Percentiles rank a stretch among this genome's conserved stretches.
phyloP scores from a whole-genome alignment of 1,140 invertebrate genomes.

The Luehdorfia chinensis region DNA sequence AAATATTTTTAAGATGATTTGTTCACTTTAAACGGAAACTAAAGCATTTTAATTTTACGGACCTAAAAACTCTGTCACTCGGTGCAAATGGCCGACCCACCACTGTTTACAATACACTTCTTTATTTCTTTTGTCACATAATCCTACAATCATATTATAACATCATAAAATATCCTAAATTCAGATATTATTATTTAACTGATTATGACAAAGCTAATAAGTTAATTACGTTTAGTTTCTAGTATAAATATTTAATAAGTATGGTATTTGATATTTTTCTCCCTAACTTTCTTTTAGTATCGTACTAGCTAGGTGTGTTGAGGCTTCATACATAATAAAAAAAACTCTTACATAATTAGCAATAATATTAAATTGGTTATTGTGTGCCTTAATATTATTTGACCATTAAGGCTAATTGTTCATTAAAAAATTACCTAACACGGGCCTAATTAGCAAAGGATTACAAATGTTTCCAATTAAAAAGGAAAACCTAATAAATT shows the following conservation, averaged over 20 bases:
- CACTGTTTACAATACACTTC: conserved; percentile 70
- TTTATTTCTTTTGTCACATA: conserved; percentile 36
- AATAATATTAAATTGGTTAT: neutral
- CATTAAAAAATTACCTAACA: neutral
- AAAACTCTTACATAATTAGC: neutral
- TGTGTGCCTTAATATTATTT: neutral
- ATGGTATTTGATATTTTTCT: conserved; percentile 30
- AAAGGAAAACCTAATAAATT: conserved; percentile 42
- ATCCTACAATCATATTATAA: too few relatives aligned
- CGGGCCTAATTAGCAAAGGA: neutral
- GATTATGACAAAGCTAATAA: neutral
- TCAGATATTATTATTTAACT: neutral
- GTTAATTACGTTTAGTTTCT: too few relatives aligned
- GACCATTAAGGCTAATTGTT: too few relatives aligned
- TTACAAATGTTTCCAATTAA: conserved; percentile 51
- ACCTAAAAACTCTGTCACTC: conserved; percentile 73
- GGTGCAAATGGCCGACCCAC: conserved; percentile 76
- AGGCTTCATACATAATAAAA: neutral
- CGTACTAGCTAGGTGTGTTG: conserved; percentile 5
- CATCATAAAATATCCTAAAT: neutral
- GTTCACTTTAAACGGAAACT: conserved; percentile 45
- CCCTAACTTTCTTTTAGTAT: conserved; percentile 51
- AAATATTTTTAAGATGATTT: conserved; percentile 58
- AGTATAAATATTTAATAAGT: conserved; percentile 34
- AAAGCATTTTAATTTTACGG: conserved; percentile 56